A percentile compares a stretch with the other conserved stretches of the same genome.
phyloP scores from a whole-genome alignment of 2,113 vertebrate genomes.

The Passer montanus region DNA sequence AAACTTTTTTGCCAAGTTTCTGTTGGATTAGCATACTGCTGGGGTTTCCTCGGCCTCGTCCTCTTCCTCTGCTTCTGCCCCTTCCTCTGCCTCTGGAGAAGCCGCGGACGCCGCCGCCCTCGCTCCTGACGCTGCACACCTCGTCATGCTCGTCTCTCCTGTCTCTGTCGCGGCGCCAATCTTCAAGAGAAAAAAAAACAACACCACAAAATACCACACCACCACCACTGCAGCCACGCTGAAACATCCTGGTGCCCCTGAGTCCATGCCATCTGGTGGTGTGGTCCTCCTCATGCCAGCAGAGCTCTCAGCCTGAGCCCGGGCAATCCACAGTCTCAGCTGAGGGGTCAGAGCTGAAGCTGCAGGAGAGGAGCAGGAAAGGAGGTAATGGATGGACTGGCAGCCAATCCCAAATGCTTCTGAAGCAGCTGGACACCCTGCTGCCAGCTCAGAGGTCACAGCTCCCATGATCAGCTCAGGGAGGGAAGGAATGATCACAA shows the following conservation, averaged over 20 bases:
- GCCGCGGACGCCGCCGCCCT: slow-evolving; percentile 72
- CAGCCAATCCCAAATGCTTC: neutral
- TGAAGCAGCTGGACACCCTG: neutral
- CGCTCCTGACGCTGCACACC: slow-evolving; percentile 81
- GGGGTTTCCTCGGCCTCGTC: slow-evolving; percentile 85
- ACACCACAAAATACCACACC: neutral
- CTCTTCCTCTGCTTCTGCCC: slow-evolving; percentile 85
- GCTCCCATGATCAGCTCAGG: rapidly evolving
- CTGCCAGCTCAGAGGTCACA: neutral
- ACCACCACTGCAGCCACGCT: neutral
- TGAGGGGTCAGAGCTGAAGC: neutral
- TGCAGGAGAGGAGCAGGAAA: neutral
- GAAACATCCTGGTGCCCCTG: neutral
- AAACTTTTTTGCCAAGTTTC: neutral
- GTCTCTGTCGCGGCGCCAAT: slow-evolving; percentile 83
- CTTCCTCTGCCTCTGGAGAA: slow-evolving; percentile 80
- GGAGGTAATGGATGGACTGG: neutral
- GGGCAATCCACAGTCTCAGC: neutral
- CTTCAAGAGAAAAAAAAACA: slow-evolving; percentile 66
- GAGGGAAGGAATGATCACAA: neutral
- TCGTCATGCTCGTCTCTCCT: slow-evolving; percentile 85
- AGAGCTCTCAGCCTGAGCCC: neutral
- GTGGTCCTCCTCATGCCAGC: too few species aligned
- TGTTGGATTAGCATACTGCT: slow-evolving; percentile 70
- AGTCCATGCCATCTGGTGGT: neutral